These are phyloP conservation scores for Cordilura impudica DNA, from an alignment of 2,888 invertebrate species.

Conservation along the genomic window DNA sequence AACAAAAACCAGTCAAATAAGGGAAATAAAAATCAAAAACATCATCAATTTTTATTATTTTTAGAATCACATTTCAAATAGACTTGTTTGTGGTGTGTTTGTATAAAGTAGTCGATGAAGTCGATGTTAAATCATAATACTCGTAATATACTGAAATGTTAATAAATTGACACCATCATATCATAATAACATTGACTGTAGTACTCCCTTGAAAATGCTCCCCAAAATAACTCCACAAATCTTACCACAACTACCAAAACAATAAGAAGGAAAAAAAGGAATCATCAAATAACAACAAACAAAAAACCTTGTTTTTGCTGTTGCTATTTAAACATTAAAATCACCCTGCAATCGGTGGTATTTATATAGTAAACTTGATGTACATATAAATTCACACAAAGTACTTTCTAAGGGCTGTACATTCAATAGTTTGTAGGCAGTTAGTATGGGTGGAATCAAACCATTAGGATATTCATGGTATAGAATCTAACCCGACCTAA, in stretches of 20 bases:
- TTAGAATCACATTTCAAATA: background rate
- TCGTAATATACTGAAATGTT: conserved; percentile 22
- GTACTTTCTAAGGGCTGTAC: background rate
- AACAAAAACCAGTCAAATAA: conserved; percentile 13
- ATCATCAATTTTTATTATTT: conserved; percentile 29
- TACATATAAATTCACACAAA: background rate
- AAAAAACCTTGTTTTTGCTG: conserved; percentile 16
- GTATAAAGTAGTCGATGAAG: no score
- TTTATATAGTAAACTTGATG: conserved; percentile 37
- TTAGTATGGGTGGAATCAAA: no score
- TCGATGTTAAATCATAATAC: conserved; percentile 27
- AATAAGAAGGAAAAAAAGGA: conserved; percentile 24
- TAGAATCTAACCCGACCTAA: no score
- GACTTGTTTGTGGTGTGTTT: conserved; percentile 1
- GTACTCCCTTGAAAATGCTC: background rate
- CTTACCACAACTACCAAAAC: conserved; percentile 44
- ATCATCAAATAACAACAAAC: conserved; percentile 22
- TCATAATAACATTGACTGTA: background rate
- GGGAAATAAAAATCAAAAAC: conserved; percentile 15
- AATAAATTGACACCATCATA: conserved; percentile 33
- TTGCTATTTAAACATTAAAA: conserved; percentile 55
- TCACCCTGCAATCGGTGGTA: conserved; percentile 43
- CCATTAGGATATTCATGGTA: no score
- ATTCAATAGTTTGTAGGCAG: no score
- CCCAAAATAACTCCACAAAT: conserved; percentile 41